These are phyloP conservation scores for Galeopsomyia nigrocyanea DNA, from an alignment of 2,888 invertebrate species.

Conservation along the genomic window DNA sequence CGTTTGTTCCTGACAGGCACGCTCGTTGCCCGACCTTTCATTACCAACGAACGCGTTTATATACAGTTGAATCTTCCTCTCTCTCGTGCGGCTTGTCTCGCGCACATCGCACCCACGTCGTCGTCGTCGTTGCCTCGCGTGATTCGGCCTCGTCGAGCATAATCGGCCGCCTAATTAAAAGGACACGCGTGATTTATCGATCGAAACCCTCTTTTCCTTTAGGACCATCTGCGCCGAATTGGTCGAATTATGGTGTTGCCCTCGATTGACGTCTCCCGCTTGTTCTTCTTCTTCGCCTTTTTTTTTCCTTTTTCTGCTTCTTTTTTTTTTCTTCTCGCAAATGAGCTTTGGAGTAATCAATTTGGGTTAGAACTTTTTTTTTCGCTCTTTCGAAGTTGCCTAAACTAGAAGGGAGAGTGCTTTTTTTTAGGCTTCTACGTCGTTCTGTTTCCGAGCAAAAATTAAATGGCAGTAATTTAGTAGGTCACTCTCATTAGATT, in stretches of 20 bases:
- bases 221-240: conserved; percentile 34
- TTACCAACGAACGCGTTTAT: no score
- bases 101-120: no score
- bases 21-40: no score
- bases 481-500: conserved; percentile 20
- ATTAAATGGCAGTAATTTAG: conserved; percentile 16
- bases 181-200: conserved; percentile 46
- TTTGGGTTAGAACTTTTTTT: conserved; percentile 34
- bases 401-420: background rate
- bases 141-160: conserved; percentile 44
- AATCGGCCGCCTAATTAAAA: conserved; percentile 48
- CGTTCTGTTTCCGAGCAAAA: background rate
- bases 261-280: conserved; percentile 17
- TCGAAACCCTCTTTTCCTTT: conserved; percentile 7
- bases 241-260: conserved; percentile 26
- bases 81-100: no score
- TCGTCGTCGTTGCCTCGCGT: conserved; percentile 28
- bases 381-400: background rate
- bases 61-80: no score
- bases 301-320: background rate
- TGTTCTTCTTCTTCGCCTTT: conserved; percentile 3
- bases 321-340: background rate
- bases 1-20: no score
- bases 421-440: background rate
- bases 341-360: conserved; percentile 33